Percentiles rank a stretch among this genome's conserved stretches.
Conservation (phyloP, 53 echinoderm and acorn worm genomes). For the Arbacia lixula region DNA sequence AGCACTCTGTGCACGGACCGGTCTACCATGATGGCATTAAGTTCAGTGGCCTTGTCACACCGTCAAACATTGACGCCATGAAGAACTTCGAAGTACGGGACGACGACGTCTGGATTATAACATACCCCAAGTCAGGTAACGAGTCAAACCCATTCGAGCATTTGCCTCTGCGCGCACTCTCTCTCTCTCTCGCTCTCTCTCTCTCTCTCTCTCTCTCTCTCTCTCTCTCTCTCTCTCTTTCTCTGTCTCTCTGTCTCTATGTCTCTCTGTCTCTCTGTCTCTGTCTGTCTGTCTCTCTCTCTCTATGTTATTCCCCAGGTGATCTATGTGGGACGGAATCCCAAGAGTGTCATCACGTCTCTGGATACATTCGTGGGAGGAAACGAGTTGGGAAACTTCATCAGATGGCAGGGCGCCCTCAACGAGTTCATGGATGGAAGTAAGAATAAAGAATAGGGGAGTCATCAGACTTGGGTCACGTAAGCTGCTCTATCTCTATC, state of each 20-base stretch:
- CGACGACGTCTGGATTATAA: conserved; percentile 50
- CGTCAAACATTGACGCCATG: conserved; percentile 44
- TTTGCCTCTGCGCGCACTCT: no score
- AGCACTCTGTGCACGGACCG: conserved; percentile 26
- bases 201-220: no score
- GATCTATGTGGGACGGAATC: conserved; percentile 48
- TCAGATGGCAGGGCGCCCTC: conserved; percentile 46
- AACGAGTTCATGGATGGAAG: conserved; percentile 48
- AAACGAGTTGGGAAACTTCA: conserved; percentile 35
- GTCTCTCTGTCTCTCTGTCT: no score
- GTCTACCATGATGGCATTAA: conserved; percentile 32
- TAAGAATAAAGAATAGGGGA: no score
- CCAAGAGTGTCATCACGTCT: conserved; percentile 49
- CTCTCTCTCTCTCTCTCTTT: no score
- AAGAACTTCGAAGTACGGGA: conserved; percentile 41
- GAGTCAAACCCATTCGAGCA: no score
- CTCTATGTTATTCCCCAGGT: no score
- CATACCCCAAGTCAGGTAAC: conserved; percentile 42
- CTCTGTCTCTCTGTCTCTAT: no score
- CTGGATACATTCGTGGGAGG: conserved; percentile 44
- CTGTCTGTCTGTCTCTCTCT: no score
- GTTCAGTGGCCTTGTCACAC: conserved; percentile 28
- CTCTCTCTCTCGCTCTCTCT: no score
- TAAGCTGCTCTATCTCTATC: no score
- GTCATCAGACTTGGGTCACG: no score